Conservation (phyloP, 2,113 vertebrate genomes). For the Hemiscyllium ocellatum region DNA sequence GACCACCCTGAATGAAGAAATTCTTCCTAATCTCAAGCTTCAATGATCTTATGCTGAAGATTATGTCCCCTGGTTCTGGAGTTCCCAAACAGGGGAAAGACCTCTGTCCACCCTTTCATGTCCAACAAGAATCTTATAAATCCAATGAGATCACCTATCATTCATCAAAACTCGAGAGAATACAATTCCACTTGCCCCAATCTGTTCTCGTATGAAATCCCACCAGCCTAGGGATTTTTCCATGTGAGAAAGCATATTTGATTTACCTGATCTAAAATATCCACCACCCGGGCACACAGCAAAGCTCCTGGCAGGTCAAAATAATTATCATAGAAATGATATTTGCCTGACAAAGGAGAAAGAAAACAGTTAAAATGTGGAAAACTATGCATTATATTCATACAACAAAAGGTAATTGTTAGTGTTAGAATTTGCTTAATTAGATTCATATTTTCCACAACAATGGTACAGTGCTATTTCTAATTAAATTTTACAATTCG, state of each 20-base stretch:
- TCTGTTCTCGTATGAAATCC: no score
- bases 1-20: no score
- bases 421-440: background rate
- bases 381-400: constrained; percentile 26
- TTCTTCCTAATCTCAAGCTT: no score
- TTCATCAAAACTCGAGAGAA: no score
- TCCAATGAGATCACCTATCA: no score
- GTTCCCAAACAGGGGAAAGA: no score
- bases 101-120: no score
- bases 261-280: constrained; percentile 74
- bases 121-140: no score
- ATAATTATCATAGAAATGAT: constrained; percentile 92
- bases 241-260: background rate
- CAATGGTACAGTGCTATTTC: background rate
- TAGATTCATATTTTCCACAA: background rate
- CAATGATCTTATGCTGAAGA: no score
- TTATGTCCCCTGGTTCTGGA: no score
- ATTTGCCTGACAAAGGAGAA: constrained; percentile 68
- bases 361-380: background rate
- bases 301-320: constrained; percentile 90
- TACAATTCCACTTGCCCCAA: no score
- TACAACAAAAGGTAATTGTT: constrained; percentile 35
- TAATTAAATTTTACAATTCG: background rate
- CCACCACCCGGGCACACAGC: constrained; percentile 79
- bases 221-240: no score